Conservation (phyloP, 2,888 invertebrate genomes). For the Ennomos fuscantarius region DNA sequence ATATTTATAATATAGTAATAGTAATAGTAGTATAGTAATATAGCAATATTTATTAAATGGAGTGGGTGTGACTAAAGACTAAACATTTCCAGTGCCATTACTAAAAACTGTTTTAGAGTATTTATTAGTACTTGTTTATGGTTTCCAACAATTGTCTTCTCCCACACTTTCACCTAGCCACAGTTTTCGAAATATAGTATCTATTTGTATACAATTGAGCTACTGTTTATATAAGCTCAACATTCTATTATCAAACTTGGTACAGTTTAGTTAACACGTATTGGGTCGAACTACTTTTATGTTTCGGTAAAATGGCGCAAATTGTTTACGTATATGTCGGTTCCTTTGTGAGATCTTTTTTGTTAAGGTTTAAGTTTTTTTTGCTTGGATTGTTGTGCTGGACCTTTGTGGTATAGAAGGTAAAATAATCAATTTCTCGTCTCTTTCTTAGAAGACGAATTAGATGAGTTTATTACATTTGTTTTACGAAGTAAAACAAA, state of each 20-base stretch:
- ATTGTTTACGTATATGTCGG: conserved; percentile 25
- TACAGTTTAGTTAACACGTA: conserved; percentile 25
- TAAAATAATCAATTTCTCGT: conserved; percentile 20
- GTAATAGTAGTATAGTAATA: too few species aligned
- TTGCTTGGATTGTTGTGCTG: conserved; percentile 4
- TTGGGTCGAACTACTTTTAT: conserved; percentile 27
- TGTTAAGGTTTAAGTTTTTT: conserved; percentile 20
- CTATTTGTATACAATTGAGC: too few species aligned
- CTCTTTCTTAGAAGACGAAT: neutral
- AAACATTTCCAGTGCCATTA: too few species aligned
- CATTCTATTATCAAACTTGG: conserved; percentile 5
- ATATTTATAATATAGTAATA: too few species aligned
- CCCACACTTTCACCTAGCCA: too few species aligned
- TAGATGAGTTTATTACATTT: neutral
- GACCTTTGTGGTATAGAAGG: conserved; percentile 9
- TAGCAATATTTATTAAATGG: too few species aligned
- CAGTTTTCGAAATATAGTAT: too few species aligned
- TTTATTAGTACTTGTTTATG: too few species aligned
- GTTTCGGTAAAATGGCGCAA: conserved; percentile 24
- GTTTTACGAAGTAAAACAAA: too few species aligned
- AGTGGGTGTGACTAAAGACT: too few species aligned
- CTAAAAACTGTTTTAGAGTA: too few species aligned
- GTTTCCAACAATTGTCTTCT: too few species aligned
- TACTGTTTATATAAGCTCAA: neutral
- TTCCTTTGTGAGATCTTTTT: conserved; percentile 28